Evolutionary conservation across 1,140 invertebrate species (phyloP), one percentile per base, ranked within the genome.

Genomic region (Ridgeia piscesae): DNA sequence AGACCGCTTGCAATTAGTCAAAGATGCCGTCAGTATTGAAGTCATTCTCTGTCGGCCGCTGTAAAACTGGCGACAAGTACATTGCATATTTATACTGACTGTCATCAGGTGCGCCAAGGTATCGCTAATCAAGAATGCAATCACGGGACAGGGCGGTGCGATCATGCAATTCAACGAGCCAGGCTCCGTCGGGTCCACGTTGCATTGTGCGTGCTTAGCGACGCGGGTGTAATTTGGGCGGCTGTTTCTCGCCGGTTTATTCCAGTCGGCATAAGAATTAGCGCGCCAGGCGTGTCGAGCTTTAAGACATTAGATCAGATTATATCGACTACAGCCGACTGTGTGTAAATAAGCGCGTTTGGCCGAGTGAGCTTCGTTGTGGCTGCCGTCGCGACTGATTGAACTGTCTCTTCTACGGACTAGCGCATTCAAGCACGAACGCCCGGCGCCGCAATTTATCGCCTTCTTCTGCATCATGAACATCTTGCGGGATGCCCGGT

Each of bases 301-400:
- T 77, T 77, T 77, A 77, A 77, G 58, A 77, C 58, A 77, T 77
- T 77, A 77, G 58, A 77, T 77, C 58, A 77, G 58, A 77, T 77
- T 77, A 77, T 77, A 77, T 77, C 58, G 58, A 77, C 58, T 77
- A 77, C 58, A 77, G 58, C 58, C 17, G 58, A 77, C 58, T 77
- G 58, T 77, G 58, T 77, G 58, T 77, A 77, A 77, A 77, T 77
- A 77, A 77, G 58, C 58, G 58, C 58, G 14, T 77, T 77, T 77
- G 8, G 27, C 58, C 58, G 58, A 77, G 58, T 77, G 58, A 77
- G 58, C 58, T 77, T 77, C 58, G 58, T 77, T 77, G 58, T 77
- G 58, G 58, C 58, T 77, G 58, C 58, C 58, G 58, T 21, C 58
- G 27, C 58, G 14, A 77, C 58, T 77, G 58, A 77, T 77, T 77